Percentiles rank a stretch among this genome's conserved stretches.
Evolutionary conservation across 2,113 vertebrate genomes (phyloP).

Genomic region (Mellivora capensis): DNA sequence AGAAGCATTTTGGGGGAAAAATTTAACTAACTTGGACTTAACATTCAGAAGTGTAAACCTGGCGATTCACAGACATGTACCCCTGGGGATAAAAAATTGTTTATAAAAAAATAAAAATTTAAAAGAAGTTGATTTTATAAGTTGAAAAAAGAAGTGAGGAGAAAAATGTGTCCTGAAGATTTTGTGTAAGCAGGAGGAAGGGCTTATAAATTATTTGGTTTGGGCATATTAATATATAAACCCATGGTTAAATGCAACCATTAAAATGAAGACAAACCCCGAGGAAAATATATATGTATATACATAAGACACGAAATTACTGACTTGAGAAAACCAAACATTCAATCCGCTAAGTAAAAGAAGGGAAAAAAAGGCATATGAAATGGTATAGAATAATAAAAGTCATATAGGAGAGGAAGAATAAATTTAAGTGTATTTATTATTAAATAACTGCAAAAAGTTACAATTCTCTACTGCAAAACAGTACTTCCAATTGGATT

Average conservation of each 20-base stretch:
- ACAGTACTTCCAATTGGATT: neutral
- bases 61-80: too few relatives aligned
- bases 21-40: neutral
- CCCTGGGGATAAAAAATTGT: too few relatives aligned
- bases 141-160: neutral
- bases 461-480: neutral
- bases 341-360: neutral
- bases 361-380: neutral
- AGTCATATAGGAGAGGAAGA: neutral
- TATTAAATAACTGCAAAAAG: neutral
- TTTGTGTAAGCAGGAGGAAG: neutral
- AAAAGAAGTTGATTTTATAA: neutral
- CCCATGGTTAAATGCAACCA: neutral
- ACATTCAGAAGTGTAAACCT: neutral
- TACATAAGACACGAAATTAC: neutral
- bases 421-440: neutral
- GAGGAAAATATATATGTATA: neutral
- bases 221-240: neutral
- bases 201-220: neutral
- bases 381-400: neutral
- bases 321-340: neutral
- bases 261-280: neutral
- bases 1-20: neutral
- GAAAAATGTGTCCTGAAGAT: neutral
- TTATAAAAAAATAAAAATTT: too few relatives aligned